Evolutionary conservation across 1,140 invertebrate species (phyloP), one percentile per base, ranked within the genome.

Genomic region (Drosophila repleta): DNA sequence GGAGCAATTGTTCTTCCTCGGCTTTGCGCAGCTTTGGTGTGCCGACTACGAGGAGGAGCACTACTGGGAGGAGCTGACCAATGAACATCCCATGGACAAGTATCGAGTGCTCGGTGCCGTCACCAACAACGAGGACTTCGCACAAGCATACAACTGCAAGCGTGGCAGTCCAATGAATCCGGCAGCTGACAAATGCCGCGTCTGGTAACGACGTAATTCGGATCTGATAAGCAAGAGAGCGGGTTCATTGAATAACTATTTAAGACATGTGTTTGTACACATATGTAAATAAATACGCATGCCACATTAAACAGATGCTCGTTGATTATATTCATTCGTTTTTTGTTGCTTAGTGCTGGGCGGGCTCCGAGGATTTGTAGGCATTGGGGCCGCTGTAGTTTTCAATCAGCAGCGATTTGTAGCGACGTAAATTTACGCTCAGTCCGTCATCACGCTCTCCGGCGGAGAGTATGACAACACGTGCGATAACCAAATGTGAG

Each of bases 1-100:
- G 87, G 94, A 95, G 24, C 97, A 98, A 91, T 92, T 98, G 45
- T 98, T 98, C 91, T 99, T 98, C 84, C 92, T 98, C 13, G 96
- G 96, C 26, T 98, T 98, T 91, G 96, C 97, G 18, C 97, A 98
- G 94, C 43, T 91, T 0, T 91, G 92, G 91, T 90, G 90, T 55
- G 68, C 84, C 3, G 66, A 60, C 0, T 90, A 90, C 39, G 35
- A 90, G 55, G 74, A 87, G 45, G 70, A 82, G 7, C 74, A 90
- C 45, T 90, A 77, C 29, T 90, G 89, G 89, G 71, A 87, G 60
- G 89, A 90, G 51, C 37, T 90, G 10, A 76, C 48, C 0, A 18
- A 79, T 15, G 82, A 87, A 15, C 90, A 90, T 15, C 74, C 90
- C 1, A 72, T 81, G 15, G 89, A 90, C 41, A 90, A 90, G 45